A percentile compares a stretch with the other conserved stretches of the same genome.
Conservation (phyloP, 1,140 invertebrate genomes). For the Matsumurasca onukii region DNA sequence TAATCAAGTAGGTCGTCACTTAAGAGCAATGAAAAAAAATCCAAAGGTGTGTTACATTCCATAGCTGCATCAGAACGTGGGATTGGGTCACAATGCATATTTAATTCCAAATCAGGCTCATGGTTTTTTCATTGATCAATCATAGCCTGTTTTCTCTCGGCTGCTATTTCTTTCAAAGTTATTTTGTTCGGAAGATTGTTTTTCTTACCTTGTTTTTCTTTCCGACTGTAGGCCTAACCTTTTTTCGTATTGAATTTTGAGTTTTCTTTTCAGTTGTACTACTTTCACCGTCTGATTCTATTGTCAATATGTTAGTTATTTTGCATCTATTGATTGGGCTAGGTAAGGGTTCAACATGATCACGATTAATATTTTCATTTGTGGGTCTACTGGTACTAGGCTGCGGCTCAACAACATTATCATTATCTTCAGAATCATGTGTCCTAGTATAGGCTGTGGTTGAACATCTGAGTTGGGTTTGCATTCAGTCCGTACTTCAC, state of each 20-base stretch:
- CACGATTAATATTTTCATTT: background rate
- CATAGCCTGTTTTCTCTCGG: slow-evolving; percentile 9
- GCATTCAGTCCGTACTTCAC: slow-evolving; percentile 13
- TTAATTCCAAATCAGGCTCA: background rate
- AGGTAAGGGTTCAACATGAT: background rate
- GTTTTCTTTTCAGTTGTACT: background rate
- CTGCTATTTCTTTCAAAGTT: slow-evolving; percentile 13
- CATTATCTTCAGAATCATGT: background rate
- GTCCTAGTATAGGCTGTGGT: background rate
- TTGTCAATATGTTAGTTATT: background rate
- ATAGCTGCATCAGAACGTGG: slow-evolving; percentile 24
- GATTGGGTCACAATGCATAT: slow-evolving; percentile 3
- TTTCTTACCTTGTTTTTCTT: background rate
- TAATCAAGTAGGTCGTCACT: slow-evolving; percentile 20
- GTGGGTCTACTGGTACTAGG: background rate
- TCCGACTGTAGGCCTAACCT: too few species aligned
- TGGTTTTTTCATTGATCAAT: slow-evolving; percentile 13
- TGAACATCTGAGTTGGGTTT: too few species aligned
- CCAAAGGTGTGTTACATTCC: slow-evolving; percentile 17
- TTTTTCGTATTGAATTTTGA: background rate
- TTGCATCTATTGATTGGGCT: background rate
- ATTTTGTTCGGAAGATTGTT: background rate
- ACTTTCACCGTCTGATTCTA: background rate
- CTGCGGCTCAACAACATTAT: too few species aligned
- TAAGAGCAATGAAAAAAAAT: slow-evolving; percentile 27